Evolutionary conservation across 2,888 invertebrate species (phyloP).

Genomic region (Macaria liturata): DNA sequence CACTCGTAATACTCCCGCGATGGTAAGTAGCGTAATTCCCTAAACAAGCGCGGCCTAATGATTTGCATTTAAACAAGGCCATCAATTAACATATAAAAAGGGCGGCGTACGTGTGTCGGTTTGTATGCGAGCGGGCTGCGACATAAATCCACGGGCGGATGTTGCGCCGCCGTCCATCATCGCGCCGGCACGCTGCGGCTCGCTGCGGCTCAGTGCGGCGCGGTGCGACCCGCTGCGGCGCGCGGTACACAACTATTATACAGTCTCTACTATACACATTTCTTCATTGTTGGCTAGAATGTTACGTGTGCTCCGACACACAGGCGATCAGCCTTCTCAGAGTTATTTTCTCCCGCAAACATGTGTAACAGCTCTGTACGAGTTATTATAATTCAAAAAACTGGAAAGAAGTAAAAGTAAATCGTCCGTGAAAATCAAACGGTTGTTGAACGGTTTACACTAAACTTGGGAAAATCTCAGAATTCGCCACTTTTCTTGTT

Average conservation of each 20-base stretch:
- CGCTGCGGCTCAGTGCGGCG: neutral
- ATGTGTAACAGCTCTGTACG: no score
- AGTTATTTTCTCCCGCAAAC: no score
- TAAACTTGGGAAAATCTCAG: constrained; percentile 10
- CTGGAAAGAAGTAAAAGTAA: neutral
- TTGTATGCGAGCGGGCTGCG: constrained; percentile 38
- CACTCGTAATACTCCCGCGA: constrained; percentile 14
- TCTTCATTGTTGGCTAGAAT: no score
- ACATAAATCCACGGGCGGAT: constrained; percentile 45
- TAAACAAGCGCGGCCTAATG: constrained; percentile 25
- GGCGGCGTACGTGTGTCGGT: constrained; percentile 31
- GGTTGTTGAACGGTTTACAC: constrained; percentile 5
- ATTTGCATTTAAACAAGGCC: constrained; percentile 39
- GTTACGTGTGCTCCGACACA: no score
- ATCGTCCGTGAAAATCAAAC: constrained; percentile 6
- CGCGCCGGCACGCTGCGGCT: constrained; percentile 2
- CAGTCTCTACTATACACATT: no score
- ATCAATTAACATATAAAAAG: constrained; percentile 40
- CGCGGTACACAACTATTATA: no score
- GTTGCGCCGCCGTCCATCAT: constrained; percentile 38
- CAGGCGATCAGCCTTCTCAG: no score
- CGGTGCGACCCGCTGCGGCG: no score
- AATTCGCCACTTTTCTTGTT: constrained; percentile 17
- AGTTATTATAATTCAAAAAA: neutral
- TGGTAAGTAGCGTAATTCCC: constrained; percentile 15